Percentiles rank a stretch among this genome's conserved stretches.
phyloP scores from a whole-genome alignment of 2,797 vertebrate species.

The Malacoctenus gilli region DNA sequence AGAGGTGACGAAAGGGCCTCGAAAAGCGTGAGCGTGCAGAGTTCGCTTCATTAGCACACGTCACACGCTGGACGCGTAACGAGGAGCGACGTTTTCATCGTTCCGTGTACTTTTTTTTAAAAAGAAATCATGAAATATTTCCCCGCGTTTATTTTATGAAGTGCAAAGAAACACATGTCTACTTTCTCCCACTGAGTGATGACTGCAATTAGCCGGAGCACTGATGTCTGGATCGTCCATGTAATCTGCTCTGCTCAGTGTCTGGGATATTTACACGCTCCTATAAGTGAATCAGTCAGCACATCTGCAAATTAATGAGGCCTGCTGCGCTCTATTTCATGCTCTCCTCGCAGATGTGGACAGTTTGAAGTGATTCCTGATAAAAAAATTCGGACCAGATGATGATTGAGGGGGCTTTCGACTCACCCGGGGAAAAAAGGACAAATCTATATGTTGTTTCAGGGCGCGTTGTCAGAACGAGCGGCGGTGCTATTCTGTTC shows the following conservation, averaged over 20 bases:
- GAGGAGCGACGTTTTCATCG: conserved; percentile 10
- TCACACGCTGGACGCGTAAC: background rate
- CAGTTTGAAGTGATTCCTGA: conserved; percentile 30
- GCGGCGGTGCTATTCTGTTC: conserved; percentile 33
- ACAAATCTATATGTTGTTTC: conserved; percentile 10
- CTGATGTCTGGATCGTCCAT: conserved; percentile 48
- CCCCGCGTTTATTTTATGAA: conserved; percentile 17
- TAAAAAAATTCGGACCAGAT: conserved; percentile 6
- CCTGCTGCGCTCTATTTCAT: conserved; percentile 38
- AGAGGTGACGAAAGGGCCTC: conserved; percentile 35
- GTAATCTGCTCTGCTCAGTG: conserved; percentile 53
- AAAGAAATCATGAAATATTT: conserved; percentile 10
- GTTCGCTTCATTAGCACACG: conserved; percentile 7
- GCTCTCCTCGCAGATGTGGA: conserved; percentile 30
- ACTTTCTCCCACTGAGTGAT: conserved; percentile 40
- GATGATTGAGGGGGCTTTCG: conserved; percentile 19
- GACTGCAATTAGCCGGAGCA: conserved; percentile 54
- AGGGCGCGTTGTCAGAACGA: conserved; percentile 43
- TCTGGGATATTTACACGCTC: conserved; percentile 42
- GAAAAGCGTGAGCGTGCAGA: background rate
- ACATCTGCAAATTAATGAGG: conserved; percentile 67
- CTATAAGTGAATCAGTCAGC: conserved; percentile 64
- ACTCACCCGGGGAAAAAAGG: conserved; percentile 3
- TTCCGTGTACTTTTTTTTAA: conserved; percentile 36
- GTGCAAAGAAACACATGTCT: conserved; percentile 35